Percentiles rank a stretch among this genome's conserved stretches.
These are phyloP conservation scores for Molossus alvarezi DNA, from an alignment of 2,797 vertebrate species.

Conservation along the genomic window DNA sequence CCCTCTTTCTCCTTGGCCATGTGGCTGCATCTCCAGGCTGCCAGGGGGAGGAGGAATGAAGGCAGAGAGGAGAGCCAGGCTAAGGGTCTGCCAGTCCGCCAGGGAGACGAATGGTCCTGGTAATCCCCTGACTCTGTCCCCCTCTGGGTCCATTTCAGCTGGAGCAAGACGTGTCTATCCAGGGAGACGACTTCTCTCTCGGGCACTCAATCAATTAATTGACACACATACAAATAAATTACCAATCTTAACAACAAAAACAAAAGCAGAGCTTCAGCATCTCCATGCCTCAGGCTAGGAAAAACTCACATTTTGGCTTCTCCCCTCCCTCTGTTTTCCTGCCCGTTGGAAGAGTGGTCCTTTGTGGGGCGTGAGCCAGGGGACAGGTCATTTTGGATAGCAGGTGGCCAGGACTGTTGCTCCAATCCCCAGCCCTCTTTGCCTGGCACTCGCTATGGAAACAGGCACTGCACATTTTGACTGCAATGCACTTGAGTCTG, in stretches of 20 bases:
- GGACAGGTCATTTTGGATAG: not conserved
- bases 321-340: not conserved
- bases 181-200: constrained; percentile 8
- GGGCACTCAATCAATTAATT: not conserved
- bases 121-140: constrained; percentile 53
- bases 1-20: not conserved
- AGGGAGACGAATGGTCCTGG: not conserved
- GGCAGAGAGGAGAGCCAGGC: constrained; percentile 46
- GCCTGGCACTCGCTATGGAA: not conserved
- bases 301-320: constrained; percentile 2
- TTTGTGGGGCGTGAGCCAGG: not conserved
- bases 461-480: not conserved
- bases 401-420: not conserved
- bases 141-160: not conserved
- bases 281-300: not conserved
- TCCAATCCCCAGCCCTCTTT: not conserved
- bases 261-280: constrained; percentile 68
- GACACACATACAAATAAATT: constrained; percentile 42
- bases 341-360: not conserved
- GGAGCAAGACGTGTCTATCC: constrained; percentile 45
- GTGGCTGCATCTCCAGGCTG: not conserved
- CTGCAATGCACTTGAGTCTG: not conserved
- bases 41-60: constrained; percentile 48
- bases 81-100: not conserved
- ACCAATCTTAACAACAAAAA: constrained; percentile 45